phyloP scores from a whole-genome alignment of 2,888 invertebrate species.

The Gibbula magus region DNA sequence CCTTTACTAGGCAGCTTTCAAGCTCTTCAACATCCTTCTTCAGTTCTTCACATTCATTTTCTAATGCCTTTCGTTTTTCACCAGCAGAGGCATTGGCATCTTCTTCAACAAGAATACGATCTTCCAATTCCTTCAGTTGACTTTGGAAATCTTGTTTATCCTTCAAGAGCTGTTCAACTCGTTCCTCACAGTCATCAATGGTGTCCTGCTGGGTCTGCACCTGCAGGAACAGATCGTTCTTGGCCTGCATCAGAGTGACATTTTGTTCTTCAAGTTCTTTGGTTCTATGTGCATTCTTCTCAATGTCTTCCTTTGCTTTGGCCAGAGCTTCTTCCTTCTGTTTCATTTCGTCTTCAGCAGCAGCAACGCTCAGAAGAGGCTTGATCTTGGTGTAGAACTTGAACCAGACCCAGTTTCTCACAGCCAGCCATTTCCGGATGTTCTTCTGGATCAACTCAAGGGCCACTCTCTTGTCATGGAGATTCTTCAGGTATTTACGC shows the following conservation, averaged over 20 bases:
- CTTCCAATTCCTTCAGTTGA: constrained; percentile 96
- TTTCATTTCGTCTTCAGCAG: constrained; percentile 99
- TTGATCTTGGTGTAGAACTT: constrained; percentile 88
- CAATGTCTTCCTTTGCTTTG: constrained; percentile 94
- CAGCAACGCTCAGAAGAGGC: constrained; percentile 98
- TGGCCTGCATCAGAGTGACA: constrained; percentile 93
- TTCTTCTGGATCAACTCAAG: constrained; percentile 99
- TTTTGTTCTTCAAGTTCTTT: constrained; percentile 97
- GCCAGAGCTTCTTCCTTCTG: constrained; percentile 95
- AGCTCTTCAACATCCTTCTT: constrained; percentile 99
- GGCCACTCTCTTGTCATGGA: constrained; percentile 97
- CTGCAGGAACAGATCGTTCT: constrained; percentile 89
- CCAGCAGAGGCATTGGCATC: constrained; percentile 95
- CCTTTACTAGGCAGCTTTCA: constrained; percentile 84
- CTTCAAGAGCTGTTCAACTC: constrained; percentile 91
- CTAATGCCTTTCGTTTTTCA: constrained; percentile 97
- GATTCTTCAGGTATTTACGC: constrained; percentile 90
- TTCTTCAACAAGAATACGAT: constrained; percentile 97
- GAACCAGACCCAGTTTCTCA: constrained; percentile 99
- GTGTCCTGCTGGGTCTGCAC: constrained; percentile 95
- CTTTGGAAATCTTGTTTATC: constrained; percentile 97
- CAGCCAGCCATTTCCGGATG: constrained; percentile 98
- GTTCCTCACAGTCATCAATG: constrained; percentile 93
- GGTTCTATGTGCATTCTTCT: constrained; percentile 95
- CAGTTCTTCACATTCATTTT: constrained; percentile 92